phyloP scores from a whole-genome alignment of 2,888 invertebrate genomes.

The Cheilosia impressa region DNA sequence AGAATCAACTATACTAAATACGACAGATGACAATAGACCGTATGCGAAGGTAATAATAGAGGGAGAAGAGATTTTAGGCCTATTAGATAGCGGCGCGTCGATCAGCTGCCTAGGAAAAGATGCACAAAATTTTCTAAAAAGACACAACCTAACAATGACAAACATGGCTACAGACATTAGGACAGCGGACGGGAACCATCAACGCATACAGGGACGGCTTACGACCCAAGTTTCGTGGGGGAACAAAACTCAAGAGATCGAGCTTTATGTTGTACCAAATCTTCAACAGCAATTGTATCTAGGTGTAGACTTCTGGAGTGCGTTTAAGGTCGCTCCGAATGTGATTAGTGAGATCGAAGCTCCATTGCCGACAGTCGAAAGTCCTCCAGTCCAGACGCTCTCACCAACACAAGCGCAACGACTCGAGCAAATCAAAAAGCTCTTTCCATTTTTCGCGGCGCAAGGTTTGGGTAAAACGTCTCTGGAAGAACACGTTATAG shows the following conservation, averaged over 20 bases:
- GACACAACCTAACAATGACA: no score
- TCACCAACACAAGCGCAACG: background rate
- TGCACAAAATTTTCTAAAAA: no score
- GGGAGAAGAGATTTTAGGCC: background rate
- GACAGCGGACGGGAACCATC: constrained; percentile 3
- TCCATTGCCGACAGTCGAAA: background rate
- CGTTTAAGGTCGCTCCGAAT: constrained; percentile 12
- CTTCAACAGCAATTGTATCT: constrained; percentile 16
- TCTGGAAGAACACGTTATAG: background rate
- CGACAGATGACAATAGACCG: background rate
- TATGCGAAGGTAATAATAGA: background rate
- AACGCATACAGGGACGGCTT: no score
- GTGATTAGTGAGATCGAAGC: background rate
- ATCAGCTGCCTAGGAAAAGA: no score
- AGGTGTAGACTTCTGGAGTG: constrained; percentile 20
- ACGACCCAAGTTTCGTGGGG: no score
- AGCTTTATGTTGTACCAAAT: constrained; percentile 50
- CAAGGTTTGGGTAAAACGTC: constrained; percentile 13
- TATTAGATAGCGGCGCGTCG: background rate
- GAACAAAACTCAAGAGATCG: background rate
- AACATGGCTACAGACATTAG: constrained; percentile 6
- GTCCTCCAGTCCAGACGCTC: background rate
- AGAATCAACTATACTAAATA: no score
- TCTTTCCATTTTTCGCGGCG: background rate
- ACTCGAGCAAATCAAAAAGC: background rate